phyloP scores from a whole-genome alignment of 2,113 vertebrate genomes.

The Cyprinodon variegatus region DNA sequence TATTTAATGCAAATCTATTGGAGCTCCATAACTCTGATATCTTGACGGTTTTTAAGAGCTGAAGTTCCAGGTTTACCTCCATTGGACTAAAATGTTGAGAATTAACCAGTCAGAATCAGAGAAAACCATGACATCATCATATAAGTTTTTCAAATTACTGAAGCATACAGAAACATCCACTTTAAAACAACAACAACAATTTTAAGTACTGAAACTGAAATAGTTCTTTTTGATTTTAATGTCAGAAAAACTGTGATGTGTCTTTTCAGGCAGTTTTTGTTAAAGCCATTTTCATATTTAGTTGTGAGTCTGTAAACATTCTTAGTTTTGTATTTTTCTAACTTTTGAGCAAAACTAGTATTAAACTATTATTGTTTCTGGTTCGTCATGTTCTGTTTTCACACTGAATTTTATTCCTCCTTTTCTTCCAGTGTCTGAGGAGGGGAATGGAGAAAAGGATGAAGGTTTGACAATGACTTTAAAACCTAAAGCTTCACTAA shows the following conservation, averaged over 20 bases:
- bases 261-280: no score
- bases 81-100: no score
- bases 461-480: background rate
- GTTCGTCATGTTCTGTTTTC: background rate
- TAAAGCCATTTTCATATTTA: no score
- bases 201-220: no score
- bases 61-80: no score
- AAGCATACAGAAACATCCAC: background rate
- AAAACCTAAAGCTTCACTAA: slow-evolving; percentile 7
- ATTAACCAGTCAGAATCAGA: background rate
- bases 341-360: background rate
- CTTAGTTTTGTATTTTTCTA: background rate
- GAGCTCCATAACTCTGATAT: no score
- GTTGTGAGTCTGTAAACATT: background rate
- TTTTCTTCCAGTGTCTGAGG: background rate
- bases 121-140: background rate
- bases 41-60: no score
- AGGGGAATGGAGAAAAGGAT: background rate
- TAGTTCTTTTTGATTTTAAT: no score
- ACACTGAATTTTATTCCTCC: background rate
- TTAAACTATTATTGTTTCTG: background rate
- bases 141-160: background rate
- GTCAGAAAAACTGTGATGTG: no score
- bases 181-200: no score
- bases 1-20: no score